These are phyloP conservation scores for Drosophila vallismaia DNA, from an alignment of 2,888 invertebrate genomes.

Conservation along the genomic window DNA sequence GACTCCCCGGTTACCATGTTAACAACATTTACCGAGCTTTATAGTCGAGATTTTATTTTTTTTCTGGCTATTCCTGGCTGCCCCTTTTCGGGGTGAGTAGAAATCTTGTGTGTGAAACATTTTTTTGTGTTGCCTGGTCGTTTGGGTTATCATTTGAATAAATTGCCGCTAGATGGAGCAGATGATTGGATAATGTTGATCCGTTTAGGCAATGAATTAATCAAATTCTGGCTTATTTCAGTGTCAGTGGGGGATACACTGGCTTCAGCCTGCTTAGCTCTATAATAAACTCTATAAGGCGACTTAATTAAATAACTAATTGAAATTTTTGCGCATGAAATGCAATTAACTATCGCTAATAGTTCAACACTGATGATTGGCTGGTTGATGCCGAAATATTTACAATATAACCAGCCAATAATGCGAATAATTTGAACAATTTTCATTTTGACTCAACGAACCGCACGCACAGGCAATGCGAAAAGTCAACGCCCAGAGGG, in stretches of 20 bases:
- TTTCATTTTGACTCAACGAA: conserved; percentile 45
- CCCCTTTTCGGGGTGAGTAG: conserved; percentile 25
- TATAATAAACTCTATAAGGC: not conserved
- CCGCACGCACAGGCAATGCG: conserved; percentile 12
- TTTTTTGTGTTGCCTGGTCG: conserved; percentile 21
- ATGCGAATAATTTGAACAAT: conserved; percentile 45
- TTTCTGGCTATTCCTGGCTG: not conserved
- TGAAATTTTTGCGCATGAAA: conserved; percentile 55
- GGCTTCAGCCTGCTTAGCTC: conserved; percentile 1
- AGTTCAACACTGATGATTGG: conserved; percentile 40
- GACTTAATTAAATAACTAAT: conserved; percentile 65
- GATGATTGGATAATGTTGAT: conserved; percentile 46
- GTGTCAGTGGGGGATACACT: not conserved
- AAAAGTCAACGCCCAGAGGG: conserved; percentile 52
- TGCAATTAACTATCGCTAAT: conserved; percentile 57
- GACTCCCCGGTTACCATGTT: conserved; percentile 44
- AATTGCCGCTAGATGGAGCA: conserved; percentile 48
- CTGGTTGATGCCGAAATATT: conserved; percentile 36
- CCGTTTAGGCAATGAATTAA: conserved; percentile 42
- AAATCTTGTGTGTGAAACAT: conserved; percentile 28
- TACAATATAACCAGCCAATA: conserved; percentile 33
- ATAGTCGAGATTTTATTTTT: conserved; percentile 32
- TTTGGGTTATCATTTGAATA: conserved; percentile 46
- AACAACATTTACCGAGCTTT: conserved; percentile 44
- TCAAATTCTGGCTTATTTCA: conserved; percentile 16